phyloP scores from a whole-genome alignment of 2,888 invertebrate species.

The Troides aeacus region DNA sequence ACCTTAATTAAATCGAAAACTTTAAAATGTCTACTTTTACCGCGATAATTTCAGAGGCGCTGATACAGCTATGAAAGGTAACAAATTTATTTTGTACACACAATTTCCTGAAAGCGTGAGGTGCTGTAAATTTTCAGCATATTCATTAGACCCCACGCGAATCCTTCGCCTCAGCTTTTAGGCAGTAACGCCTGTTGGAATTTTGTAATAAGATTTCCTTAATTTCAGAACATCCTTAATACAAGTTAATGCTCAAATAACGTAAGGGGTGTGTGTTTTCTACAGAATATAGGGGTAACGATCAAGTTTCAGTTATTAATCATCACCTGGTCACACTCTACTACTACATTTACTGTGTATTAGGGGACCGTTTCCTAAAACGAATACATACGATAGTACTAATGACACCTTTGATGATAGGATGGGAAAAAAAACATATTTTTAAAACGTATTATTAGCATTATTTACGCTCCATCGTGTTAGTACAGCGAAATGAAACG shows the following conservation, averaged over 20 bases:
- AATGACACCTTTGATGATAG: too few species aligned
- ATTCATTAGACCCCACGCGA: conserved; percentile 68
- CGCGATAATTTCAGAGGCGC: conserved; percentile 1
- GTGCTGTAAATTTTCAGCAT: conserved; percentile 75
- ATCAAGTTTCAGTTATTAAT: neutral
- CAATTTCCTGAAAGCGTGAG: conserved; percentile 35
- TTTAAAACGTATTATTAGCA: too few species aligned
- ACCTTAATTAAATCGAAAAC: too few species aligned
- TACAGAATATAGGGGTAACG: neutral
- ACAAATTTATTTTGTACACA: conserved; percentile 26
- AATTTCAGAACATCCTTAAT: conserved; percentile 61
- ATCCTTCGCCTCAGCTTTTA: conserved; percentile 65
- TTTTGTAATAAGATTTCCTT: conserved; percentile 78
- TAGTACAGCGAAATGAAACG: too few species aligned
- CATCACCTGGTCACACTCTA: neutral
- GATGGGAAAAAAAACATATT: too few species aligned
- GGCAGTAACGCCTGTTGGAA: conserved; percentile 73
- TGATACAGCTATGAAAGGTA: conserved; percentile 10
- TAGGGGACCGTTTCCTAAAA: too few species aligned
- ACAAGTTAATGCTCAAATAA: conserved; percentile 19
- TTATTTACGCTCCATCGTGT: too few species aligned
- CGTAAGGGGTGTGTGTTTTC: conserved; percentile 19
- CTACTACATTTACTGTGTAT: too few species aligned
- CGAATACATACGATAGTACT: too few species aligned
- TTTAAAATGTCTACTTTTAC: neutral